These are phyloP conservation scores for Neosilurus hyrtlii DNA, from an alignment of 2,797 vertebrate species.

Conservation along the genomic window DNA sequence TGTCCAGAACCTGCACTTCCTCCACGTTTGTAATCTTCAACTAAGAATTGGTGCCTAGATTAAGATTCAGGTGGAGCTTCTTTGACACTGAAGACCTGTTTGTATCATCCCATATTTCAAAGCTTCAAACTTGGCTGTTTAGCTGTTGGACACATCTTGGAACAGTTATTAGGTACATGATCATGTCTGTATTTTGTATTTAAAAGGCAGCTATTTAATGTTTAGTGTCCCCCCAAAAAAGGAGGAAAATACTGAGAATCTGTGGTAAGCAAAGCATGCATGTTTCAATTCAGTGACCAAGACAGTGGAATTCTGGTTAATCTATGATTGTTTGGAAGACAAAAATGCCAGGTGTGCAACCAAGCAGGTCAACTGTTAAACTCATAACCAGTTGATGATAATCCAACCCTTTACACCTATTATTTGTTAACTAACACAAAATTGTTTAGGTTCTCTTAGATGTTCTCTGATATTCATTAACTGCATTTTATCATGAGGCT, in stretches of 20 bases:
- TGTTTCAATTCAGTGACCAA: conserved; percentile 42
- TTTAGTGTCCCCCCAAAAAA: background rate
- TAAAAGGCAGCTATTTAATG: background rate
- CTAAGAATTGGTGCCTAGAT: background rate
- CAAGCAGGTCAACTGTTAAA: conserved; percentile 54
- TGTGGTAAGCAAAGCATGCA: conserved; percentile 14
- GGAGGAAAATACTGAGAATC: background rate
- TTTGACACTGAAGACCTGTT: background rate
- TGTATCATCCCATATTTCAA: background rate
- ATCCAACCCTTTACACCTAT: conserved; percentile 37
- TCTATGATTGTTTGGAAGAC: conserved; percentile 45
- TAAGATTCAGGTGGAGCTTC: conserved; percentile 4
- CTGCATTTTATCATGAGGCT: conserved; percentile 8
- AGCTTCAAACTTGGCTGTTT: background rate
- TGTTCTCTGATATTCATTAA: conserved; percentile 13
- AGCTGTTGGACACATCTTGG: background rate
- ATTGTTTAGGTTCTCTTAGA: conserved; percentile 14
- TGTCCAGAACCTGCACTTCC: conserved; percentile 22
- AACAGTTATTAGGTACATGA: background rate
- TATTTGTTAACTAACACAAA: conserved; percentile 44
- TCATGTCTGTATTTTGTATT: background rate
- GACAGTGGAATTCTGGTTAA: conserved; percentile 50
- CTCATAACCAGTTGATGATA: conserved; percentile 42
- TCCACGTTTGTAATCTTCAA: conserved; percentile 14
- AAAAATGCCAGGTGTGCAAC: conserved; percentile 44